phyloP scores from a whole-genome alignment of 2,888 invertebrate genomes.

The Ceriagrion tenellum region DNA sequence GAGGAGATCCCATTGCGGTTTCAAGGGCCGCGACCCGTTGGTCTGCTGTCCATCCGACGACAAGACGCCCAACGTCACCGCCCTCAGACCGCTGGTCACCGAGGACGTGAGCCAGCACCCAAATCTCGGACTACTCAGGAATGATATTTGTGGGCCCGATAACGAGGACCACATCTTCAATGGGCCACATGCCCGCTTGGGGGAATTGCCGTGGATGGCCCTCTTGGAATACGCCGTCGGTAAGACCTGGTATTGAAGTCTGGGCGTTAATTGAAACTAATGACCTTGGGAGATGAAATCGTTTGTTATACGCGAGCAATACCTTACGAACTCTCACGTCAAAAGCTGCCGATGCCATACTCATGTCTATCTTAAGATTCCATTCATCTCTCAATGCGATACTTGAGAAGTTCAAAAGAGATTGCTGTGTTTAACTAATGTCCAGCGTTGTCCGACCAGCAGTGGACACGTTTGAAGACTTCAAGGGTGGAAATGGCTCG shows the following conservation, averaged over 20 bases:
- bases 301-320: no score
- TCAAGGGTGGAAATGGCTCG: no score
- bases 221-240: background rate
- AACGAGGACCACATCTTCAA: background rate
- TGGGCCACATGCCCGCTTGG: background rate
- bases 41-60: background rate
- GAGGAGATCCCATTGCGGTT: constrained; percentile 10
- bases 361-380: no score
- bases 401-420: no score
- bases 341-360: no score
- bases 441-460: no score
- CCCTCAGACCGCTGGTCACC: background rate
- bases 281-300: no score
- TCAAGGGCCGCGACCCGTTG: background rate
- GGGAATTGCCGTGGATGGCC: constrained; percentile 58
- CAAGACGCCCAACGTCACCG: background rate
- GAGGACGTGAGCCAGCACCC: constrained; percentile 17
- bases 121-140: background rate
- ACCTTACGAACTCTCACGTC: no score
- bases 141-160: background rate
- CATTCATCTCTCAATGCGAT: no score
- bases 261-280: no score
- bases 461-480: no score
- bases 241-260: background rate
- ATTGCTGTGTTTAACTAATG: no score